Base-by-base conservation (phyloP, 2,888 invertebrate genomes). In the Odontocerum albicorne region DNA sequence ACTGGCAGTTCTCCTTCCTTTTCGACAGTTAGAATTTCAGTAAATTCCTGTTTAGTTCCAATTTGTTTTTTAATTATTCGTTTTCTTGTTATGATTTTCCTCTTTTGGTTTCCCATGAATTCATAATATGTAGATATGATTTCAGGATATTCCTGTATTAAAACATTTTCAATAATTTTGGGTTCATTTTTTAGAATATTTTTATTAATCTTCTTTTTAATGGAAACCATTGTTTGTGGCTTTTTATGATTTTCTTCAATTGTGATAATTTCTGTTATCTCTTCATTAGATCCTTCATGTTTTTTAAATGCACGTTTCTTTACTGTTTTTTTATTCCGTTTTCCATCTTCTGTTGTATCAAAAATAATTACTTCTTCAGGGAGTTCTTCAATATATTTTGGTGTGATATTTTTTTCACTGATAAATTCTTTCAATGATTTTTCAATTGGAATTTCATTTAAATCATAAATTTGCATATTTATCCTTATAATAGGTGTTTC, bases 221-320 rank as follows among this genome's bases (percentile, higher is more conserved):
- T 10, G 66, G 64, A 3, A 68, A 68, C 10, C 65, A 62, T 49
- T 70, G 63, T 65, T 71, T 44, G 61, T 65, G 65, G 22, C 65
- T 32, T 61, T 67, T 67, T 50, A 66, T 55, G 63, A 66, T 67
- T 31, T 61, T 61, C 13, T 59, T 13, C 17, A 35, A 44, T 19
- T 4, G 27, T 27, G 27, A 27, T 10, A 27, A 62, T 61, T 47
- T 62, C 50, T 44, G 63, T 63, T n/a, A 60, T 44, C 58, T 59
- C 60, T 49, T 65, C 63, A 52, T 65, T 63, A 2, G 67, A 65
- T 2, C 68, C 62, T 53, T 38, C 62, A 51, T 42, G 50, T 62
- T 75, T 76, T 60, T 74, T 76, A 12, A 74, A 68, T 39, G 70
- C 69, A 2, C 72, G 68, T 55, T 72, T 76, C 10, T 72, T 75